Percentiles rank a stretch among this genome's conserved stretches.
Evolutionary conservation across 2,797 vertebrate species (phyloP).

Genomic region (Hirundo rustica): DNA sequence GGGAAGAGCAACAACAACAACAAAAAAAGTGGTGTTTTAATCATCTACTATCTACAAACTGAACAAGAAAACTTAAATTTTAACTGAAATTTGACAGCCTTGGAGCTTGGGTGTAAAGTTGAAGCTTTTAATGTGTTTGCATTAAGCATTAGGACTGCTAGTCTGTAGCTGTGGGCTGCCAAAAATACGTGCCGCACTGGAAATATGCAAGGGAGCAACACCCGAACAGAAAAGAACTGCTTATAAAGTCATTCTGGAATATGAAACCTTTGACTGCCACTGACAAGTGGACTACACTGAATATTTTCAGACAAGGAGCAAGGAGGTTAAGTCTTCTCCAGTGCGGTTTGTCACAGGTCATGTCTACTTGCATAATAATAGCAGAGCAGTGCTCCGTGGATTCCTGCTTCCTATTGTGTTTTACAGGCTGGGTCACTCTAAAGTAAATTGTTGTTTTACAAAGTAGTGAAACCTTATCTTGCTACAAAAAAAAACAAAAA

Average conservation of each 20-base stretch:
- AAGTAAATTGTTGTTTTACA: slow-evolving; percentile 80
- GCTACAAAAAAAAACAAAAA: slow-evolving; percentile 49
- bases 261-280: slow-evolving; percentile 48
- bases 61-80: neutral
- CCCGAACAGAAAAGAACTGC: neutral
- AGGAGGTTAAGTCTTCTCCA: slow-evolving; percentile 88
- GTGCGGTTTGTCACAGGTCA: slow-evolving; percentile 84
- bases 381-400: slow-evolving; percentile 65
- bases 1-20: neutral
- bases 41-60: neutral
- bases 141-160: neutral
- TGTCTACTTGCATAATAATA: slow-evolving; percentile 74
- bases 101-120: neutral
- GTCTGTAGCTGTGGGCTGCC: neutral
- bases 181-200: fast-evolving
- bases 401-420: slow-evolving; percentile 79
- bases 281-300: slow-evolving; percentile 26
- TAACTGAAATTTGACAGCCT: neutral
- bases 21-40: fast-evolving
- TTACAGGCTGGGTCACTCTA: slow-evolving; percentile 82
- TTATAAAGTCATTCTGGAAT: slow-evolving; percentile 6
- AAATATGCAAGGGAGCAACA: neutral
- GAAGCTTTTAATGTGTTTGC: neutral
- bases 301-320: slow-evolving; percentile 74
- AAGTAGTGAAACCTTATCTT: slow-evolving; percentile 84